A percentile compares a stretch with the other conserved stretches of the same genome.
Conservation (phyloP, 2,113 vertebrate genomes). For the Pipra filicauda region DNA sequence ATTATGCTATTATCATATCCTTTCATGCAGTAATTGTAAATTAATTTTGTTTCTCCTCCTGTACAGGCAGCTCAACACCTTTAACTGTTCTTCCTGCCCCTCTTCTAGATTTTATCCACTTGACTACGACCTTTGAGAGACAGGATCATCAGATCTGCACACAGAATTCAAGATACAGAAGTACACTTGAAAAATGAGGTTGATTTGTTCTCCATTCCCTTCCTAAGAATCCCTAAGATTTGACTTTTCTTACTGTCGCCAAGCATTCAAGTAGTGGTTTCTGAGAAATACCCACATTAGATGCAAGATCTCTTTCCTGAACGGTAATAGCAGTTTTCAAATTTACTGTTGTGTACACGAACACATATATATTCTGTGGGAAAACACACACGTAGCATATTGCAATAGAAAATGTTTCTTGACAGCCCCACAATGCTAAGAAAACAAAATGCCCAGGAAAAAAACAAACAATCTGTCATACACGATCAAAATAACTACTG, state of each 20-base stretch:
- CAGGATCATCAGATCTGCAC: neutral
- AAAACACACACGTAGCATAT: neutral
- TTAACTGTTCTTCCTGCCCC: neutral
- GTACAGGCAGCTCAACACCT: neutral
- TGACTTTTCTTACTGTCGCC: neutral
- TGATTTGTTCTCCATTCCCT: neutral
- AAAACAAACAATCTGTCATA: neutral
- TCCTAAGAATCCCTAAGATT: neutral
- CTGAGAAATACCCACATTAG: neutral
- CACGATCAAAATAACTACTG: neutral
- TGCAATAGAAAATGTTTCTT: neutral
- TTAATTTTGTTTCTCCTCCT: neutral
- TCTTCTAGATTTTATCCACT: neutral
- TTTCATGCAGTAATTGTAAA: neutral
- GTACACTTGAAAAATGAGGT: neutral
- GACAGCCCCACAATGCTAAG: neutral
- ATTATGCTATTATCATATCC: neutral
- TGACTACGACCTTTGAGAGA: conserved; percentile 3
- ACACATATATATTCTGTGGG: neutral
- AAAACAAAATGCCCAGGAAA: neutral
- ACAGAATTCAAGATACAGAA: neutral
- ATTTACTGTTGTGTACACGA: neutral
- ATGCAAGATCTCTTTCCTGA: neutral
- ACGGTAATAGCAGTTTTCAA: neutral
- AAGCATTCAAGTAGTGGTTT: neutral